Evolutionary conservation across 2,888 invertebrate genomes (phyloP), one percentile per base, ranked within the genome.

Genomic region (Fragum whitleyi): DNA sequence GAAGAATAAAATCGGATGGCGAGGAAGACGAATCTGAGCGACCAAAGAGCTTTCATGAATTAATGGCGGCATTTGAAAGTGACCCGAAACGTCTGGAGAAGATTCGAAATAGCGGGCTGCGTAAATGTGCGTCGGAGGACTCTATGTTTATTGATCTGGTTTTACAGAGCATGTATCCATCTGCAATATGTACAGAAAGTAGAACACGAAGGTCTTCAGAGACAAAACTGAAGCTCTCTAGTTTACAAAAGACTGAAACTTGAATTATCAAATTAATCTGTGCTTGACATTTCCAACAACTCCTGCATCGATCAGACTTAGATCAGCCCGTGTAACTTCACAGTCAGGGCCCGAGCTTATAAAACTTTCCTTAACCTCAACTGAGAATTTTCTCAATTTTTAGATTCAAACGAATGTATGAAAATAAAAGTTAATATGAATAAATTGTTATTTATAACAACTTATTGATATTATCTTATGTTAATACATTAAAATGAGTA

Each of bases 31-130:
- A 79, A 14, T 47, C 47, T 9, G 89, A 90, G 65, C 75, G 91
- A 69, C 90, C 91, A 59, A 89, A 84, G 53, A 92, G 92, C 81
- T 90, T 92, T 81, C 91, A 91, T 79, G 91, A 91, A 81, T 87
- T 91, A 6, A 84, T 91, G 16, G 88, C 90, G n/a, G 83, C 86
- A 28, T 91, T 91, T 77, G 91, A 91, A 78, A 74, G 86, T 7
- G 77, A 89, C 73, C 86, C 86, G 7, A 69, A 85, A 42, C 77
- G 88, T 14, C 55, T 87, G 11, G 83, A 84, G 28, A 88, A 84
- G 70, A 71, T 88, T 11, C 78, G 80, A 26, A 70, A 74, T 29
- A 79, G 83, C 26, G 85, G 81, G 9, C 77, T 90, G 65, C 74
- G 91, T 26, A 91, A 90, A 68, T 92, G 89, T 75, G 89, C 88